These are phyloP conservation scores for Brachionus paranguensis DNA, from an alignment of 1,140 invertebrate species.

Conservation along the genomic window DNA sequence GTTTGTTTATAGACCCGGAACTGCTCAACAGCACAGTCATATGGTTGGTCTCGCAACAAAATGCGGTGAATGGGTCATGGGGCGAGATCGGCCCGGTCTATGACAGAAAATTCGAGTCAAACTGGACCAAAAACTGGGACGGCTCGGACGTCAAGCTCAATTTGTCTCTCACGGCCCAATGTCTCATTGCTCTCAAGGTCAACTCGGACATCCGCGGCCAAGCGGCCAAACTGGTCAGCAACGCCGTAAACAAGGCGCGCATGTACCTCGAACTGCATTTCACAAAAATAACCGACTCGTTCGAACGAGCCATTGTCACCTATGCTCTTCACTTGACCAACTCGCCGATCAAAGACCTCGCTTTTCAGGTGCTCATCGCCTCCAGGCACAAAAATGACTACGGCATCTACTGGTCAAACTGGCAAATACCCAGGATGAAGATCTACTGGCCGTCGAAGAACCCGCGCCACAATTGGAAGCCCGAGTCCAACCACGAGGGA, in stretches of 20 bases:
- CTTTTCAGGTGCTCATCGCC: constrained; percentile 67
- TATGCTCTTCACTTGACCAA: constrained; percentile 75
- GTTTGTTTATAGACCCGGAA: constrained; percentile 50
- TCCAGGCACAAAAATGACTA: constrained; percentile 45
- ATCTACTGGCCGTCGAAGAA: constrained; percentile 73
- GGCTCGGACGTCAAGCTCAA: background rate
- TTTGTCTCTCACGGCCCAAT: constrained; percentile 40
- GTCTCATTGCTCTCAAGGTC: constrained; percentile 41
- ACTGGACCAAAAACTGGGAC: background rate
- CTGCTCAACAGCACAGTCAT: constrained; percentile 49
- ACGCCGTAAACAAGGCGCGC: constrained; percentile 60
- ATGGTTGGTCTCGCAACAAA: constrained; percentile 48
- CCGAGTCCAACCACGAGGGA: constrained; percentile 75
- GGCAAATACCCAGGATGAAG: constrained; percentile 55
- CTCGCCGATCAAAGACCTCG: constrained; percentile 70
- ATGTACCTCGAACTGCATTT: constrained; percentile 78
- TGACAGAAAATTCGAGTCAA: constrained; percentile 47
- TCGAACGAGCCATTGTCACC: constrained; percentile 76
- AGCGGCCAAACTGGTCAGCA: constrained; percentile 34
- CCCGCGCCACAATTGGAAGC: constrained; percentile 71
- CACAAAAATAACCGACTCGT: constrained; percentile 66
- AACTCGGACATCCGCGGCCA: constrained; percentile 48
- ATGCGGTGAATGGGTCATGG: constrained; percentile 50
- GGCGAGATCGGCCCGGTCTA: constrained; percentile 44
- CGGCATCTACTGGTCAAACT: constrained; percentile 38